Conservation (phyloP, 2,797 vertebrate genomes). For the Propithecus deckenii region DNA sequence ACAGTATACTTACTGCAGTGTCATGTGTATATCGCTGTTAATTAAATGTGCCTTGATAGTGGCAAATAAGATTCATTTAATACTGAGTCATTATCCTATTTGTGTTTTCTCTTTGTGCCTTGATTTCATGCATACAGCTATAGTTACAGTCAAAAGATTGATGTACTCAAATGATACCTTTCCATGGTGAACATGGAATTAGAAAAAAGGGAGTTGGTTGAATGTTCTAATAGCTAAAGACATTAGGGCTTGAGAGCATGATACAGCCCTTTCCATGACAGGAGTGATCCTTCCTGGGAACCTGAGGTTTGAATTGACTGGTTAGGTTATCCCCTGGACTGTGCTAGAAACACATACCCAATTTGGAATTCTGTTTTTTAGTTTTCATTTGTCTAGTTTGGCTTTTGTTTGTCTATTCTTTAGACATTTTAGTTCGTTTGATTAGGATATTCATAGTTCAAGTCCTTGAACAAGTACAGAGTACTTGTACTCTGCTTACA, state of each 20-base stretch:
- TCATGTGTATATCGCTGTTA: background rate
- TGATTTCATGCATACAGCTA: background rate
- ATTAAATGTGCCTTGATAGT: background rate
- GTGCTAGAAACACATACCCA: background rate
- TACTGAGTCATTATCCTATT: background rate
- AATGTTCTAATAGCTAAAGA: background rate
- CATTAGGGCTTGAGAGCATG: background rate
- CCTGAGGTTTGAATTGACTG: background rate
- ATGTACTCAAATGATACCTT: background rate
- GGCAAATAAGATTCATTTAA: background rate
- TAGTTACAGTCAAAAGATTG: background rate
- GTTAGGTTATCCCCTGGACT: background rate
- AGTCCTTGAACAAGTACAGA: background rate
- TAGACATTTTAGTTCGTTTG: background rate
- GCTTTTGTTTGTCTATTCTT: background rate
- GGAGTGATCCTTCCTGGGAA: background rate
- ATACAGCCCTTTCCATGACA: background rate
- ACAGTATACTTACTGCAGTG: background rate
- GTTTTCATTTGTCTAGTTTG: background rate
- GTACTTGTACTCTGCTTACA: background rate
- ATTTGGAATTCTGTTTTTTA: background rate
- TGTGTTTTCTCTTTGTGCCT: background rate
- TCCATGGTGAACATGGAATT: background rate
- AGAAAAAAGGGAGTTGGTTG: background rate
- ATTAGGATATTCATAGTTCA: background rate